phyloP scores from a whole-genome alignment of 2,888 invertebrate genomes.

The Acleris emargana region DNA sequence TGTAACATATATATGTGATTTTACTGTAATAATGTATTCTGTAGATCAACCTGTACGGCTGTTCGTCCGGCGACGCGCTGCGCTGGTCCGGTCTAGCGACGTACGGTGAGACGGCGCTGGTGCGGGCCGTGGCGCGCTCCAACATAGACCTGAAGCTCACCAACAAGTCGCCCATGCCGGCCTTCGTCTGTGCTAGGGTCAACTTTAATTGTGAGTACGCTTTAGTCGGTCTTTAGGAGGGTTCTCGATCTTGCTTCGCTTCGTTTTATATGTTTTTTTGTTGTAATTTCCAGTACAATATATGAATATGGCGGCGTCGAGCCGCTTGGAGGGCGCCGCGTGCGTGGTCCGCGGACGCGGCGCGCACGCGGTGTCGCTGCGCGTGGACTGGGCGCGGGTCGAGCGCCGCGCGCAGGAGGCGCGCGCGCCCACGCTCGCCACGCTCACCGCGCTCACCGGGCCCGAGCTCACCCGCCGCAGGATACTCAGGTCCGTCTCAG shows the following conservation, averaged over 20 bases:
- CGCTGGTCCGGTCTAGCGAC: conserved; percentile 72
- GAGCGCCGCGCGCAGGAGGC: conserved; percentile 58
- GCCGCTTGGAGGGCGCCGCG: conserved; percentile 52
- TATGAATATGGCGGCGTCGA: conserved; percentile 48
- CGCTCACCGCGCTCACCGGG: conserved; percentile 67
- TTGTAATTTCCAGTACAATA: conserved; percentile 61
- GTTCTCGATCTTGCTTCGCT: too few relatives aligned
- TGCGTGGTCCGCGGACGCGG: conserved; percentile 53
- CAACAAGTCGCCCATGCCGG: conserved; percentile 58
- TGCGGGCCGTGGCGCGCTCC: conserved; percentile 59
- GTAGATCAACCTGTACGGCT: conserved; percentile 65
- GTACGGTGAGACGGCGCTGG: conserved; percentile 72
- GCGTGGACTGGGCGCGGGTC: conserved; percentile 61
- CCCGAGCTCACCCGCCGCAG: conserved; percentile 63
- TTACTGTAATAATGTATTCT: not conserved
- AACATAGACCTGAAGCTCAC: conserved; percentile 59
- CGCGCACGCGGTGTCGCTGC: conserved; percentile 54
- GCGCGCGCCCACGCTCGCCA: conserved; percentile 58
- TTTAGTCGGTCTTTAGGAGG: too few relatives aligned
- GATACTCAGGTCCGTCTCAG: conserved; percentile 65
- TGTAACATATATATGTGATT: too few relatives aligned
- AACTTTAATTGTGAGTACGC: conserved; percentile 67
- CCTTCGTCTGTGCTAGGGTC: conserved; percentile 62
- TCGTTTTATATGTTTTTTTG: too few relatives aligned
- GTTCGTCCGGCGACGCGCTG: conserved; percentile 53